Conservation (phyloP, 2,113 vertebrate genomes). For the Laticauda laticaudata region DNA sequence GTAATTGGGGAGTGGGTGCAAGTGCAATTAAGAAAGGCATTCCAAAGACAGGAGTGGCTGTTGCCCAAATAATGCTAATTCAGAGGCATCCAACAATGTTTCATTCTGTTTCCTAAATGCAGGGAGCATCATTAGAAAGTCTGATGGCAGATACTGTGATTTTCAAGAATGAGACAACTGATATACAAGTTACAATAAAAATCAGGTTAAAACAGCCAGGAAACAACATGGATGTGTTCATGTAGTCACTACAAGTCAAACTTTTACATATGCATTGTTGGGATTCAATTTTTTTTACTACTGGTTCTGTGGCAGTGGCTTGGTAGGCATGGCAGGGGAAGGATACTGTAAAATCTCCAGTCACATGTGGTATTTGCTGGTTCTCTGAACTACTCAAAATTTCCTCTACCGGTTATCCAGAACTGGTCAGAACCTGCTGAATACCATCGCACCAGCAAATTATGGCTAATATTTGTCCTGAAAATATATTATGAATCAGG, state of each 20-base stretch:
- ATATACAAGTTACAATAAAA: background rate
- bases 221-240: background rate
- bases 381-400: too few species aligned
- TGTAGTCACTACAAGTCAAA: background rate
- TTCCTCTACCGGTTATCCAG: too few species aligned
- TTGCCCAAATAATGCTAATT: background rate
- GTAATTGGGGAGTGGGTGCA: background rate
- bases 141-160: background rate
- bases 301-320: too few species aligned
- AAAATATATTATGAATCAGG: background rate
- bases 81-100: background rate
- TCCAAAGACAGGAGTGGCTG: background rate
- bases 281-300: too few species aligned
- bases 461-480: background rate
- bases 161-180: background rate
- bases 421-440: too few species aligned
- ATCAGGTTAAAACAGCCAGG: background rate
- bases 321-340: too few species aligned
- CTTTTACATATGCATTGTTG: too few species aligned
- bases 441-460: background rate
- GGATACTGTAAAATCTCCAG: too few species aligned
- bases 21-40: background rate
- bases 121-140: background rate
- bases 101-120: background rate
- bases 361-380: too few species aligned